Conservation (phyloP, 2,113 vertebrate genomes). For the Onychostruthus taczanowskii region DNA sequence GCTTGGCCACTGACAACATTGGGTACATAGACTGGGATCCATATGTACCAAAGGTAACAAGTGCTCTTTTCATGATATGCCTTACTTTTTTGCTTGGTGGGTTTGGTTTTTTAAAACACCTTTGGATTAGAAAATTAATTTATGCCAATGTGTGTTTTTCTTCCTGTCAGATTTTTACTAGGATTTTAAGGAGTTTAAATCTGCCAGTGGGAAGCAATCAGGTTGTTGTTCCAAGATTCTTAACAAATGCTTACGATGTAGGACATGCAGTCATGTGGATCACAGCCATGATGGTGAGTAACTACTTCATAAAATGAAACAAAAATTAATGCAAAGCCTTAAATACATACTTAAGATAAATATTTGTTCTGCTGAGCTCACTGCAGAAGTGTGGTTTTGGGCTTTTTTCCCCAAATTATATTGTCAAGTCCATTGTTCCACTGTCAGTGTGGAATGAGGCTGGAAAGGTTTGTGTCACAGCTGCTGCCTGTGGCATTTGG, state of each 20-base stretch:
- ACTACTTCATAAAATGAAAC: not conserved
- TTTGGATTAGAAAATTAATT: not conserved
- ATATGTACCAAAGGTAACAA: constrained; percentile 91
- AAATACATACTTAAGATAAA: not conserved
- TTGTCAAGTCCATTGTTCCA: not conserved
- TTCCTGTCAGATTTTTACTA: constrained; percentile 89
- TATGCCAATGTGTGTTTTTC: not conserved
- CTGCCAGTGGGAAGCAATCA: constrained; percentile 97
- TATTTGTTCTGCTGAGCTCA: not conserved
- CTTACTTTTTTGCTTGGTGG: not conserved
- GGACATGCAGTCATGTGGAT: constrained; percentile 96
- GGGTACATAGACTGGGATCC: constrained; percentile 98
- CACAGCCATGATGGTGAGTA: constrained; percentile 93
- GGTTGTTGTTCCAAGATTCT: constrained; percentile 88
- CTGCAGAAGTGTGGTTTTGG: not conserved
- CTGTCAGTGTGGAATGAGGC: not conserved
- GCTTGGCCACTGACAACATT: constrained; percentile 95
- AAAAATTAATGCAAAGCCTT: not conserved
- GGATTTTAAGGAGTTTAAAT: constrained; percentile 94
- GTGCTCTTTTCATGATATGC: not conserved
- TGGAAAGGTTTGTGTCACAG: not conserved
- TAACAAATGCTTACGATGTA: constrained; percentile 94
- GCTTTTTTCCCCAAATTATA: not conserved
- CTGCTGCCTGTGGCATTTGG: not conserved
- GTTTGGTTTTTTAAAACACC: not conserved